Conservation (phyloP, 2,113 vertebrate species). For the Varanus salvator region DNA sequence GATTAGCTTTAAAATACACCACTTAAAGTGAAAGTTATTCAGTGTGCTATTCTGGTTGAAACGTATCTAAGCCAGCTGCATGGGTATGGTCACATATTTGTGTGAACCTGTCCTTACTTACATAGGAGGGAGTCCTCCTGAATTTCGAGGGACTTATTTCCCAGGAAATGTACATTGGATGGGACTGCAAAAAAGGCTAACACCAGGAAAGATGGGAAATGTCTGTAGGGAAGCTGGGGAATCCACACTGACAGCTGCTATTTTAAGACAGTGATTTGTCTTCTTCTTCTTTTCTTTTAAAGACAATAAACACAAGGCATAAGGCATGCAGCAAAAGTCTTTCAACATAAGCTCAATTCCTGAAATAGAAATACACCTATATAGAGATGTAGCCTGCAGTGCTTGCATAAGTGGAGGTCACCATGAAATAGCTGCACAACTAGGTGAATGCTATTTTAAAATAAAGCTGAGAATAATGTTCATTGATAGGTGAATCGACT, state of each 20-base stretch:
- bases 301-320: neutral
- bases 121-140: neutral
- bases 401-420: neutral
- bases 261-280: neutral
- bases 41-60: neutral
- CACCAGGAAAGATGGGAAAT: neutral
- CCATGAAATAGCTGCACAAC: neutral
- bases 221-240: neutral
- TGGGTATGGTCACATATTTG: no score
- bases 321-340: neutral
- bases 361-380: neutral
- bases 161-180: no score
- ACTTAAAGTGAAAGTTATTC: neutral
- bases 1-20: neutral
- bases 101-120: neutral
- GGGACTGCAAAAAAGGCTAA: neutral
- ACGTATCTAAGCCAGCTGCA: neutral
- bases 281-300: neutral
- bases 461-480: neutral
- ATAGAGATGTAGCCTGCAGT: neutral
- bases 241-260: neutral
- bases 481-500: neutral
- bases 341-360: neutral
- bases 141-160: neutral
- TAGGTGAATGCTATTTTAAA: neutral